Percentiles rank a stretch among this genome's conserved stretches.
These are phyloP conservation scores for Bradysia coprophila DNA, from an alignment of 1,140 invertebrate genomes.

Conservation along the genomic window DNA sequence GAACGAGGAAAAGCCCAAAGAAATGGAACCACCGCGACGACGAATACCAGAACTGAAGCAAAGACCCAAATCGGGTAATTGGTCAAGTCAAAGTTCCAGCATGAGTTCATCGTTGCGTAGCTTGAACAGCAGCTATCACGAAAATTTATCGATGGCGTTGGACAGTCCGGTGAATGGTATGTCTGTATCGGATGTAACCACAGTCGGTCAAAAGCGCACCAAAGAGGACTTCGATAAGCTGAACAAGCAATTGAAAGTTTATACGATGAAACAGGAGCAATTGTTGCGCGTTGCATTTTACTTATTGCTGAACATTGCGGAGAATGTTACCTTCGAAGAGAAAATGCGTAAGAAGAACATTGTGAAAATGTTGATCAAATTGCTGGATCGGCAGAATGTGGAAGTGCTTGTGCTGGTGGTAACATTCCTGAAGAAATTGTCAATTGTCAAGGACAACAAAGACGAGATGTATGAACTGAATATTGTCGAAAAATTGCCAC, in stretches of 20 bases:
- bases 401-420: conserved; percentile 83
- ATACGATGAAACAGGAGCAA: conserved; percentile 85
- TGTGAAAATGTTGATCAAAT: conserved; percentile 70
- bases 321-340: conserved; percentile 85
- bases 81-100: conserved; percentile 29
- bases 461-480: conserved; percentile 67
- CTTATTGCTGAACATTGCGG: conserved; percentile 84
- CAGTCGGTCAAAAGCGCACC: conserved; percentile 33
- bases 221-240: conserved; percentile 69
- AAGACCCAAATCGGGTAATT: conserved; percentile 44
- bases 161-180: conserved; percentile 18
- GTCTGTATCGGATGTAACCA: background rate
- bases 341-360: conserved; percentile 95
- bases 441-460: conserved; percentile 88
- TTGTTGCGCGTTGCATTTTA: conserved; percentile 76
- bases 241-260: conserved; percentile 53
- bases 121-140: conserved; percentile 40
- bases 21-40: conserved; percentile 40
- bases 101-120: conserved; percentile 24
- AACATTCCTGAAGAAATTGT: conserved; percentile 89
- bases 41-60: conserved; percentile 44
- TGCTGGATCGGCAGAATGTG: conserved; percentile 68
- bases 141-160: conserved; percentile 28
- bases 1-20: conserved; percentile 24
- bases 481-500: conserved; percentile 54